Evolutionary conservation across 2,888 invertebrate species (phyloP), one percentile per base, ranked within the genome.

Genomic region (Eugnorisma glareosa): DNA sequence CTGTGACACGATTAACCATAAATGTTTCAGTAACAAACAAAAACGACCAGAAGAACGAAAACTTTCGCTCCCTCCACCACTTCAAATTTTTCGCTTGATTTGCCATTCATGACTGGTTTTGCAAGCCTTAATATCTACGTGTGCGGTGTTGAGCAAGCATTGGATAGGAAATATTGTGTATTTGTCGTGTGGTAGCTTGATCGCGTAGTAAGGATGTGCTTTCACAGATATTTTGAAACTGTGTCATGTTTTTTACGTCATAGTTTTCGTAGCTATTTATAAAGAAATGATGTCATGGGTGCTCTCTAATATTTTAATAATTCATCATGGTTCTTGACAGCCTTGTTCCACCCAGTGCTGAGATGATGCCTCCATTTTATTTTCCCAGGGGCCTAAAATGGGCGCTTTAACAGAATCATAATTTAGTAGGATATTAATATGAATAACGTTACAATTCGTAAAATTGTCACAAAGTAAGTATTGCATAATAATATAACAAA

Each of bases 61-160:
- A 87, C 87, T 88, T 87, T 87, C 87, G 79, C 88, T 78, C 31
- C 10, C 59, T 48, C 13, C 48, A 77, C 59, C 31, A 15, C 18
- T 40, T 54, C 24, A 0, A 61, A n/a, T 45, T 37, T n/a, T 57
- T 72, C 57, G 31, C 40, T 61, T 28, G 1, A 51, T 57, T 69
- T 67, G 10, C 48, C 0, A 73, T 82, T n/a, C 86, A 82, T 77
- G 24, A 68, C 84, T 31, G 8, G 40, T 59, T 82, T 69, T 51
- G 72, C 67, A 75, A 70, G 54, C 10, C 3, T 35, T 18, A 21
- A 54, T 67, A 61, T n/a, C 31, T 45, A 43, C 24, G 63, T 45
- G 31, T 75, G 21, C 24, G 11, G 1, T 71, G 67, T 37, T 18
- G 18, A 84, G 28, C 71, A 4, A 74, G 77, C 71, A 77, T 71